phyloP scores from a whole-genome alignment of 2,113 vertebrate species.

The Campylomormyrus tamandua region DNA sequence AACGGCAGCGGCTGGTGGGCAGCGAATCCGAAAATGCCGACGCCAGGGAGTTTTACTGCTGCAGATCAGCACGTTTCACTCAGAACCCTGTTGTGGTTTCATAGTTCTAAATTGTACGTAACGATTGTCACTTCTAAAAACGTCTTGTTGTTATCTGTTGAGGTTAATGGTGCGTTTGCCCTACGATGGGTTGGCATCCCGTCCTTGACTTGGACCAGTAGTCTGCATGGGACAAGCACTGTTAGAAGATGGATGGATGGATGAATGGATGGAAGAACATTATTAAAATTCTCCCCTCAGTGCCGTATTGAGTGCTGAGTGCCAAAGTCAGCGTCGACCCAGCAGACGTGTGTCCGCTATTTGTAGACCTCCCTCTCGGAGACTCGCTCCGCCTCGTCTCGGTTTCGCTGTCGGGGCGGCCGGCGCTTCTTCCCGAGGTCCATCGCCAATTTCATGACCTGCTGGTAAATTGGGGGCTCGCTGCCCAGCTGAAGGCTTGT shows the following conservation, averaged over 20 bases:
- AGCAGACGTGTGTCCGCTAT: not conserved
- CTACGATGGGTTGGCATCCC: not conserved
- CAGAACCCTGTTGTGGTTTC: not conserved
- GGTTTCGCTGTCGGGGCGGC: not conserved
- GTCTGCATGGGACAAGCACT: not conserved
- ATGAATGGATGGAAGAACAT: not conserved
- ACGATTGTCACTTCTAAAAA: not conserved
- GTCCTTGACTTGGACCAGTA: not conserved
- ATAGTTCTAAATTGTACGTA: not conserved
- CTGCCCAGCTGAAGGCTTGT: not conserved
- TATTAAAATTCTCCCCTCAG: not conserved
- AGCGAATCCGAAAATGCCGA: not conserved
- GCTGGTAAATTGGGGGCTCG: not conserved
- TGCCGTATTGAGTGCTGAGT: not conserved
- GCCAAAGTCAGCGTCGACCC: not conserved
- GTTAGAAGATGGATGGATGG: not conserved
- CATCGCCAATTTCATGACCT: not conserved
- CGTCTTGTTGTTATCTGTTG: not conserved
- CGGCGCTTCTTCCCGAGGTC: not conserved
- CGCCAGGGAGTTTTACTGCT: not conserved
- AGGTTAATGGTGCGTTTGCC: not conserved
- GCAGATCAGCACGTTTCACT: not conserved
- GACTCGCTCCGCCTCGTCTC: not conserved
- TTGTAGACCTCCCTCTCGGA: not conserved
- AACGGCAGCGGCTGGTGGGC: not conserved